Evolutionary conservation across 2,888 invertebrate genomes (phyloP), one percentile per base, ranked within the genome.

Genomic region (Odontocerum albicorne): DNA sequence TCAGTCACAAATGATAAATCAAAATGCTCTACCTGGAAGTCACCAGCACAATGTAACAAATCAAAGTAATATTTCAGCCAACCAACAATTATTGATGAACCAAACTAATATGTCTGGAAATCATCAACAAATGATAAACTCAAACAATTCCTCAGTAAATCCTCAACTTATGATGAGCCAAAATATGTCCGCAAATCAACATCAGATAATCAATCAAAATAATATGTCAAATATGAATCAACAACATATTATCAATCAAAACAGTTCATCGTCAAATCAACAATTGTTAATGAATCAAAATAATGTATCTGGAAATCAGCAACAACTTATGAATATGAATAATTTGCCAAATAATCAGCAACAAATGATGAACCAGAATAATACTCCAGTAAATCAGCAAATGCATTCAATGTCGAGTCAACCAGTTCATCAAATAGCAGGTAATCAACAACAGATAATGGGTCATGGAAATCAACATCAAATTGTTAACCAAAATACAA

Each of bases 291-390:
- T 38, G 2, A 36, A 27, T 19, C 52, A 52, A 27, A 52, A 43
- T 16, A 32, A 38, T n/a, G 10, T 36, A 8, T 4, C 16, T 2
- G 19, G 27, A 17, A 33, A 39, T 27, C 58, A 49, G 15, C 39
- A 58, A 22, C 58, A 55, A 32, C 39, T 50, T 4, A 31, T 53
- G 8, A 49, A 35, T 32, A 35, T 33, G 6, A 44, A 44, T 12
- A 50, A 39, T n/a, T 15, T 39, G n/a, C 8, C 49, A 2, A 16
- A 21, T 16, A 51, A 42, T 51, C 60, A 55, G n/a, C 54, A 54
- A 22, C 49, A 43, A 20, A 42, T 43, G 13, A 45, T 55, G 10
- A 39, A 51, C 31, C 49, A 43, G 4, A 43, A 47, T 21, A 40
- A 31, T 12, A 31, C 19, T 17, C 32, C 15, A 7, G 49, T 20